phyloP scores from a whole-genome alignment of 1,140 invertebrate genomes.

The Drosophila quadrilineata region DNA sequence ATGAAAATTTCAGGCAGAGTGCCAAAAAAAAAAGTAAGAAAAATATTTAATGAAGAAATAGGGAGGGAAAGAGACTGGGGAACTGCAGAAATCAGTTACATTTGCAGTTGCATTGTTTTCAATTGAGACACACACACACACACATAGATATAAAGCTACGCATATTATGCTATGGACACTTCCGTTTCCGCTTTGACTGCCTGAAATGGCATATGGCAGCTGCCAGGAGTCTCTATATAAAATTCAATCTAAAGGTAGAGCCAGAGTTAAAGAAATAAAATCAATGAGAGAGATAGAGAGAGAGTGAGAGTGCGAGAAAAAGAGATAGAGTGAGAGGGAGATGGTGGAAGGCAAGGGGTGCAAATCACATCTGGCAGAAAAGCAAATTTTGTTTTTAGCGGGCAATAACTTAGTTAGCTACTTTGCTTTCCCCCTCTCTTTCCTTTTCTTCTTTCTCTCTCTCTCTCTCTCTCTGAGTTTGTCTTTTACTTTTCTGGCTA shows the following conservation, averaged over 20 bases:
- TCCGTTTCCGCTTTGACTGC: conserved; percentile 26
- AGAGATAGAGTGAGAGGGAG: background rate
- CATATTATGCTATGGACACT: conserved; percentile 15
- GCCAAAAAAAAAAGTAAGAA: background rate
- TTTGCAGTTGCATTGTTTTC: conserved; percentile 11
- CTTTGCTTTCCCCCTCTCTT: background rate
- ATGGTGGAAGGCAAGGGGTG: background rate
- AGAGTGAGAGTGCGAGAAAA: background rate
- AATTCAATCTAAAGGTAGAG: conserved; percentile 64
- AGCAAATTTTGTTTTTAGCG: conserved; percentile 42
- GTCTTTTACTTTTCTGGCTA: no score
- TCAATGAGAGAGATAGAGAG: no score
- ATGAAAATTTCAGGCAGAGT: no score
- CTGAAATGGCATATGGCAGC: no score
- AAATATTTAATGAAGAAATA: background rate
- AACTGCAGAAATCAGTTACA: conserved; percentile 26
- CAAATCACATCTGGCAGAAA: background rate
- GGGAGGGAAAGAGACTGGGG: background rate
- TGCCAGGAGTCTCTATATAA: conserved; percentile 43
- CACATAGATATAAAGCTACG: no score
- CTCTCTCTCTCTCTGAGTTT: no score
- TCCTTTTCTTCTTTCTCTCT: background rate
- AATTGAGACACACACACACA: no score
- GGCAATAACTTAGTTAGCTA: no score
- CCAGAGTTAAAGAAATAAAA: no score